Base-by-base conservation (phyloP, 1,140 invertebrate genomes). In the Zaprionus vittiger region DNA sequence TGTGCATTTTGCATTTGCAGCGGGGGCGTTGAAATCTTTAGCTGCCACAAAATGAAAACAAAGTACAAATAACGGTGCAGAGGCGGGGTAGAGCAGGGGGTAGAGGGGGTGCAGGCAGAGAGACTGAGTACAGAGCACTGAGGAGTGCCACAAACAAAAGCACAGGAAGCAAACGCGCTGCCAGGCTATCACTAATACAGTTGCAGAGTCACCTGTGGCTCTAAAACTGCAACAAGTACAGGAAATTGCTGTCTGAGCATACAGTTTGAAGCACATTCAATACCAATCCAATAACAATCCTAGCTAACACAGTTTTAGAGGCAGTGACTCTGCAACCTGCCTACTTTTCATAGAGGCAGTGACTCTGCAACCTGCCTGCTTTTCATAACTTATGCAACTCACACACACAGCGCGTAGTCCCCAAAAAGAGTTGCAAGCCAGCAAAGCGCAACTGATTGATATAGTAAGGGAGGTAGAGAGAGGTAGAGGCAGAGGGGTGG, bases 1-100 rank as follows among this genome's bases (percentile, higher is more conserved):
- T 89, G 84, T 90, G 84, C 84, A 89, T 89, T 89, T 90, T 72
- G 68, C 78, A 84, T 84, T 54, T 41, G 70, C 60, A 49, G 74
- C 60, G 64, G 59, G 78, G 70, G 74, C 78, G 68, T 72, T 77
- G 55, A 77, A 77, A 77, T 72, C 73, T 72, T 71, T 70, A 64
- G 73, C 73, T 69, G 73, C 31, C 67, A 59, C 44, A 73, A 77
- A 77, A 73, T 77, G 69, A 57, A 80, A 73, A 77, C 74, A 77
- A 73, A 73, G 68, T 68, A 56, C 55, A 66, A 73, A 73, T 52
- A 72, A 57, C n/a, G 56, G 38, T 28, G 20, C 63, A 67, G 56
- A 37, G 17, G 37, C n/a, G n/a, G 47, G 14, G 17, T 14, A 49
- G 41, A n/a, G 5, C n/a, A 22, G 17, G 17, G 11, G 15, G 3